Evolutionary conservation across 2,113 vertebrate genomes (phyloP).

Genomic region (Ammodramus savannarum): DNA sequence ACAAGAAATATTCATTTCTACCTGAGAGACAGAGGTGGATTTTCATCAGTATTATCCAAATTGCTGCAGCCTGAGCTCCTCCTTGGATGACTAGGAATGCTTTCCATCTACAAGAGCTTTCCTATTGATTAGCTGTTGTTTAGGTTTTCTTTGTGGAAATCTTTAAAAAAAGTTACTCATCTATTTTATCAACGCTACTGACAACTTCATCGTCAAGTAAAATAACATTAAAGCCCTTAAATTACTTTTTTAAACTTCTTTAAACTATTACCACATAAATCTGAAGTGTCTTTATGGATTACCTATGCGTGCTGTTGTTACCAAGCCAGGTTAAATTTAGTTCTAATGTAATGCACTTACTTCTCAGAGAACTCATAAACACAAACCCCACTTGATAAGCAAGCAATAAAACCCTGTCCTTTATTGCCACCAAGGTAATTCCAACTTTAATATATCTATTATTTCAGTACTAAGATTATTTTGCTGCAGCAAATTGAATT

Average conservation of each 20-base stretch:
- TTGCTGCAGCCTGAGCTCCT: not conserved
- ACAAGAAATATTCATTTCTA: not conserved
- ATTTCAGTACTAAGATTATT: constrained; percentile 35
- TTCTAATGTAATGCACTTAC: not conserved
- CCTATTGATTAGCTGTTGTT: not conserved
- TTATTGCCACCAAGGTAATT: constrained; percentile 57
- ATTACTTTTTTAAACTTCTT: not conserved
- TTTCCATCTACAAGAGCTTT: not conserved
- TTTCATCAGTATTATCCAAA: not conserved
- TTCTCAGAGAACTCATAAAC: constrained; percentile 26
- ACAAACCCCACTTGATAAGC: constrained; percentile 45
- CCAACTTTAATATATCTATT: constrained; percentile 28
- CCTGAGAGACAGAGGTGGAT: not conserved
- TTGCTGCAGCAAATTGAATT: constrained; percentile 39
- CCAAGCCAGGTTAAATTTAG: constrained; percentile 29
- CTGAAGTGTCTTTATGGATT: not conserved
- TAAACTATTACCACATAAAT: not conserved
- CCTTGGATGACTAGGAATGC: fast-evolving
- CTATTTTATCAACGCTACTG: not conserved
- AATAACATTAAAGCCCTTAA: not conserved
- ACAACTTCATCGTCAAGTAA: not conserved
- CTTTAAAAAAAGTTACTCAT: not conserved
- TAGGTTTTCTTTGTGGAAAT: not conserved
- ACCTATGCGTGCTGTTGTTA: not conserved
- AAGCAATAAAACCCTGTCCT: constrained; percentile 51